These are phyloP conservation scores for Urocyon cinereoargenteus DNA, from an alignment of 2,797 vertebrate species.

Conservation along the genomic window DNA sequence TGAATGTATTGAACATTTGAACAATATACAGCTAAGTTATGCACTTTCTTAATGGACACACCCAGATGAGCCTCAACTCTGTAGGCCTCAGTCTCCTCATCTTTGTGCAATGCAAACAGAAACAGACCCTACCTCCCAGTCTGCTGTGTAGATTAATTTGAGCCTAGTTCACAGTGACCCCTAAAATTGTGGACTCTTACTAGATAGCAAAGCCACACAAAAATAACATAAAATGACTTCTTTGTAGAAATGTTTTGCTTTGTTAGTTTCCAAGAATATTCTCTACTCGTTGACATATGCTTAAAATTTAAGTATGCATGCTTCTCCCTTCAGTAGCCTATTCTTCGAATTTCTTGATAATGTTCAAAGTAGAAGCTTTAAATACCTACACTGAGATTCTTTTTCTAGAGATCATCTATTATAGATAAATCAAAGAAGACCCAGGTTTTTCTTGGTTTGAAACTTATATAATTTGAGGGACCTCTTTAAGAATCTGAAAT, in stretches of 20 bases:
- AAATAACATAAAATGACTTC: neutral
- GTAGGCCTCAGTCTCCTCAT: neutral
- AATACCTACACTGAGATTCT: neutral
- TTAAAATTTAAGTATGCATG: constrained; percentile 14
- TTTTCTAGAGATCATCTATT: neutral
- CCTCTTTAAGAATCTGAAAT: neutral
- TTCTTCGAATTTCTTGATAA: constrained; percentile 24
- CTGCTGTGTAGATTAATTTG: neutral
- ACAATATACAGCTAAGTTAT: neutral
- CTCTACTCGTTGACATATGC: neutral
- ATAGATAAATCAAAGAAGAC: neutral
- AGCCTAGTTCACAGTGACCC: neutral
- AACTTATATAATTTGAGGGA: neutral
- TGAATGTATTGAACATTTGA: neutral
- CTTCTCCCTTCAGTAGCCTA: neutral
- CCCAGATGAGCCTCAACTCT: neutral
- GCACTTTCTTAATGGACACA: neutral
- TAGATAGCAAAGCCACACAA: neutral
- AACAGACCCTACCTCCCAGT: neutral
- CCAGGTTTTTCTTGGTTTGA: constrained; percentile 8
- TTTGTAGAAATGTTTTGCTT: constrained; percentile 15
- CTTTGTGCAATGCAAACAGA: neutral
- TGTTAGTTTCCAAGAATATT: constrained; percentile 38
- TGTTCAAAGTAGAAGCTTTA: neutral
- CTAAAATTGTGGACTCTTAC: neutral